phyloP scores from a whole-genome alignment of 2,888 invertebrate genomes.

The Aleiodes testaceus region DNA sequence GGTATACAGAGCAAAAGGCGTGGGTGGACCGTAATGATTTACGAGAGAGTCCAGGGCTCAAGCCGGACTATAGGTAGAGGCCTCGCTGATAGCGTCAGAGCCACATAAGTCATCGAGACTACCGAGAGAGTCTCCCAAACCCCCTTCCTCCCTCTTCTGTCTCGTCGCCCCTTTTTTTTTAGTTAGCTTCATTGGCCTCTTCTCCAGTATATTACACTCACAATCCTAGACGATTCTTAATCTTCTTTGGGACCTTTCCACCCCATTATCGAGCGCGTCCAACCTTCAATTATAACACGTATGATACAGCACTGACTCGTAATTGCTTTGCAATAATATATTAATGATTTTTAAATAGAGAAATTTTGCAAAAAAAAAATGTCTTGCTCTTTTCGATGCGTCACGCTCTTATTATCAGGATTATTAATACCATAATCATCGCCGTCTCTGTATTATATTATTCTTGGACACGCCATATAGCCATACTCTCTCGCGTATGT shows the following conservation, averaged over 20 bases:
- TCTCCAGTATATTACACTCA: constrained; percentile 44
- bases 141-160: constrained; percentile 45
- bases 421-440: constrained; percentile 54
- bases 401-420: constrained; percentile 55
- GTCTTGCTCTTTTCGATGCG: constrained; percentile 34
- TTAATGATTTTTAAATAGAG: neutral
- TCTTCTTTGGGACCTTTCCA: constrained; percentile 66
- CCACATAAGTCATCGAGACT: constrained; percentile 73
- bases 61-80: constrained; percentile 69
- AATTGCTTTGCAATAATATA: constrained; percentile 61
- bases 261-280: constrained; percentile 67
- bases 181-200: constrained; percentile 33
- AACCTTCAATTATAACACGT: constrained; percentile 68
- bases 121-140: constrained; percentile 61
- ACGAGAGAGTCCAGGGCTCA: constrained; percentile 65
- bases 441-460: constrained; percentile 48
- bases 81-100: constrained; percentile 72
- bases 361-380: constrained; percentile 18
- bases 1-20: constrained; percentile 48
- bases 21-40: constrained; percentile 72
- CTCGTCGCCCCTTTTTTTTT: constrained; percentile 38
- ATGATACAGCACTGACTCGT: constrained; percentile 66
- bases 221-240: constrained; percentile 64
- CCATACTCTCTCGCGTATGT: constrained; percentile 13
- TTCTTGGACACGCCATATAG: constrained; percentile 47